Base-by-base conservation (phyloP, 2,797 vertebrate genomes). In the Melanotaenia pygmaea region DNA sequence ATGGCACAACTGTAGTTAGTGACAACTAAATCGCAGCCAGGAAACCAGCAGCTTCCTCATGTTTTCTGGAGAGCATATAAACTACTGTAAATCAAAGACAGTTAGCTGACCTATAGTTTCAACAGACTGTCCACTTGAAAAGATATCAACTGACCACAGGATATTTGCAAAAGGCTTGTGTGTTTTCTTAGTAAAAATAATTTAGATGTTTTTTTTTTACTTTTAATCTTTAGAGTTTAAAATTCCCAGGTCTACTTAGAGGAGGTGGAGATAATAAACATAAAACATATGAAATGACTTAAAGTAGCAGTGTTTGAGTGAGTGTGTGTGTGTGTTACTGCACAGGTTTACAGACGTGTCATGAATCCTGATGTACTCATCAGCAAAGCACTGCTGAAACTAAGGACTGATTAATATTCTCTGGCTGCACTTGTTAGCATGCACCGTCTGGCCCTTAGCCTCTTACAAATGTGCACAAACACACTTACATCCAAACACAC, bases 381-480 rank as follows among this genome's bases (percentile, higher is more conserved):
- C 77, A 81, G 71, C 67, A 79, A 74, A 77, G 77, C 71, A 37
- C 70, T 64, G 70, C 65, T 57, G 22, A 85, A 82, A 77, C 79
- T 58, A 81, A 87, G 69, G 77, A 73, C 74, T 73, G 83, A 94
- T 95, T 93, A 92, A 95, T 95, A 95, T 94, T 91, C 93, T 59
- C 90, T 89, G 84, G 88, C 60, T 80, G 59, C 75, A 87, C 87
- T 95, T 94, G 91, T 95, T 94, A 79, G 3, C 85, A 90, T 85
- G 90, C 89, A 91, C 92, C 84, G 86, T 88, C 86, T 92, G 90
- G 88, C 70, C 75, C 66, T 84, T 76, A 70, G 69, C 81, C 82
- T 67, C 64, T 70, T 68, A 83, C 69, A 82, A 72, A 81, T 50
- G 32, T n/a, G n/a, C 40, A 45, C 60, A 47, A 45, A 69, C 81